Base-by-base conservation (phyloP, 2,888 invertebrate species). In the Caenorhabditis plicata region DNA sequence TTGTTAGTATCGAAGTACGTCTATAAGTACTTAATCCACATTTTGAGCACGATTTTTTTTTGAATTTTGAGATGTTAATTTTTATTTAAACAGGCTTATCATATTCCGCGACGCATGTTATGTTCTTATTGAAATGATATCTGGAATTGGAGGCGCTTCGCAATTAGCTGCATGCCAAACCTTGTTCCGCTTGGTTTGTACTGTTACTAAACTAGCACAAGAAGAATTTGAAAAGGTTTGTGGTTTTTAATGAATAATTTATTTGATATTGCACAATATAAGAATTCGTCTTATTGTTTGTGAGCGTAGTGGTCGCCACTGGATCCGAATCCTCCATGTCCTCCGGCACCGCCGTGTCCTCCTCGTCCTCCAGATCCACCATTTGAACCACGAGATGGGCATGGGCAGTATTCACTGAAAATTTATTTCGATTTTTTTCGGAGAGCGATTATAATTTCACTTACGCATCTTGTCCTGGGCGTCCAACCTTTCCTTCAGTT, bases 381-480 rank as follows among this genome's bases (percentile, higher is more conserved):
- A 33, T 57, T 52, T 7, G 61, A 45, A 49, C 50, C 56, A 35
- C 56, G 45, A n/a, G 48, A 53, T 53, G 55, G 54, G 47, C 55
- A 61, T 23, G 38, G 61, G 45, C 61, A 61, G 45, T 61, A 61
- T 38, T 61, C 61, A 43, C 56, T 57, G 56, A 26, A 51, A 50
- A 36, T 23, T 32, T n/a, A 20, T 7, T 9, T 25, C 4, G 15
- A n/a, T n/a, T n/a, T n/a, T n/a, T 17, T 32, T 19, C 15, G 13
- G 7, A 22, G 27, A 19, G 9, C 29, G 5, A 39, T 8, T 1
- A 1, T 11, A 7, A n/a, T 25, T n/a, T 17, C 41, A 51, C 56
- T 41, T 29, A 57, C 56, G 61, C 68, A 44, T 68, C 68, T 38
- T 49, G 51, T 52, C 68, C 68, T 29, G 68, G 68, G 31, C 68